These are phyloP conservation scores for Xestoiulus laeticollis DNA, from an alignment of 2,888 invertebrate species.

Conservation along the genomic window DNA sequence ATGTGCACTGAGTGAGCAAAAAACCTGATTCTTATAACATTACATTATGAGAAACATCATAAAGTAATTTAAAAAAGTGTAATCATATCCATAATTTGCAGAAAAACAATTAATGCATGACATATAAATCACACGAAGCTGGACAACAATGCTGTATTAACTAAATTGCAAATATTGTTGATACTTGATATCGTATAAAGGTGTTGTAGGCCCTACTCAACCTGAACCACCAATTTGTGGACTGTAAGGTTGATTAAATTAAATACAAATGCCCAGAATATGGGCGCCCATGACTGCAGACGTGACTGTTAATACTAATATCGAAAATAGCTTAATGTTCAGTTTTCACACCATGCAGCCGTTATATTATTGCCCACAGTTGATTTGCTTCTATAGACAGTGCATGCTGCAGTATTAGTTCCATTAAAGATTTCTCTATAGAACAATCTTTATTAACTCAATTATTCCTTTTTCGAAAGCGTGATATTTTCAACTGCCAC, in stretches of 20 bases:
- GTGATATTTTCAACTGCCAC: not conserved
- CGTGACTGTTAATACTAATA: not conserved
- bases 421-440: not conserved
- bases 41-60: no score
- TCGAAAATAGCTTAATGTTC: not conserved
- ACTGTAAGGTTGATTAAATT: not conserved
- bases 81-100: no score
- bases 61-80: no score
- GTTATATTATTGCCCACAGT: not conserved
- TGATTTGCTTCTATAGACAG: not conserved
- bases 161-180: no score
- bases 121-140: no score
- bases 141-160: no score
- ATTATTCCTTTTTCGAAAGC: not conserved
- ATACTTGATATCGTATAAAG: no score
- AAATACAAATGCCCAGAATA: not conserved
- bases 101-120: no score
- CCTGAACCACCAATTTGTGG: no score
- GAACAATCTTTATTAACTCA: slow-evolving; percentile 41
- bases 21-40: no score
- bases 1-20: no score
- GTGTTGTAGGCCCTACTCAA: no score
- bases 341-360: not conserved
- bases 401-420: not conserved
- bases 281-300: not conserved